phyloP scores from a whole-genome alignment of 2,113 vertebrate genomes.

The Brienomyrus longianalis region DNA sequence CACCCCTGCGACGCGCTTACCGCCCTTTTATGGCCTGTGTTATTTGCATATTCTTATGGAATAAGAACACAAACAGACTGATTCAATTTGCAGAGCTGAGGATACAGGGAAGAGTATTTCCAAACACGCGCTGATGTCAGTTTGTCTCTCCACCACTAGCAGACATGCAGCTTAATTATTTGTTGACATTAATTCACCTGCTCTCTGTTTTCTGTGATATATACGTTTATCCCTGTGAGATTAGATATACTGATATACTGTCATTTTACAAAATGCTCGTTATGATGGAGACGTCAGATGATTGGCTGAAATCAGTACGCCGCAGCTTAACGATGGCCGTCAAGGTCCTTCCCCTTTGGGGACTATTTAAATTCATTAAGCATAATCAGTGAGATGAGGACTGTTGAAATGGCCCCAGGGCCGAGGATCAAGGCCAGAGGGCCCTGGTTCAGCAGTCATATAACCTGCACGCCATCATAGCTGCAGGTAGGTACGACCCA shows the following conservation, averaged over 20 bases:
- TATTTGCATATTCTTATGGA: constrained; percentile 10
- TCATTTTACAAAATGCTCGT: neutral
- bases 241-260: neutral
- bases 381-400: neutral
- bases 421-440: neutral
- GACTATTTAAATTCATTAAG: neutral
- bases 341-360: neutral
- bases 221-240: neutral
- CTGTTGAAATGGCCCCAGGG: neutral
- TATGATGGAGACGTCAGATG: neutral
- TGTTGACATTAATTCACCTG: neutral
- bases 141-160: neutral
- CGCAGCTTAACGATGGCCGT: neutral
- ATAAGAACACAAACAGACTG: neutral
- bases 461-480: neutral
- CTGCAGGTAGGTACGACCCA: neutral
- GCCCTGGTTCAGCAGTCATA: neutral
- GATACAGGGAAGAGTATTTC: neutral
- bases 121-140: neutral
- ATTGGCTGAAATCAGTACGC: neutral
- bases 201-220: neutral
- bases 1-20: neutral
- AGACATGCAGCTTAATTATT: neutral
- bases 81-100: neutral
- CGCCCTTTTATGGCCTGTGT: neutral